Base-by-base conservation (phyloP, 2,113 vertebrate species). In the Anser brachyrhynchus region DNA sequence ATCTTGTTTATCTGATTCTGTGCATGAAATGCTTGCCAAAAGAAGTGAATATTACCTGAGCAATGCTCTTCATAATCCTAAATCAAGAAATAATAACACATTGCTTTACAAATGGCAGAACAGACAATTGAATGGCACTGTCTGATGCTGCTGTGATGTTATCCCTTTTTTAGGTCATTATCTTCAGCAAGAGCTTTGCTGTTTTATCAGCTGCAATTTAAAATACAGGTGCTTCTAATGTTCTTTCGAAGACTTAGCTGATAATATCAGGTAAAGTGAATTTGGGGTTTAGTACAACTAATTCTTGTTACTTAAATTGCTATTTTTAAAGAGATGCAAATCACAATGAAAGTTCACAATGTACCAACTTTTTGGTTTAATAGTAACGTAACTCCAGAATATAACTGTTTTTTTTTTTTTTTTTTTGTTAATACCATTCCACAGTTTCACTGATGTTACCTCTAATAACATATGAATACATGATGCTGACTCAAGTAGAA, bases 161-260 rank as follows among this genome's bases (percentile, higher is more conserved):
- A 92, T 96, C 80, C 58, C n/a, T 90, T 95, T 94, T 94, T 92
- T 92, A 84, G 86, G 79, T 96, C 77, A 88, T 96, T 95, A 95
- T 95, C 89, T 97, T 65, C 66, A 92, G 88, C 46, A 95, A 66
- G 51, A 96, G 79, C 83, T 85, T 87, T 92, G 69, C 91, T 79
- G 49, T 79, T 96, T 96, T 96, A 95, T 96, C 90, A 75, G 74
- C 51, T 91, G 87, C 92, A 87, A 77, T 94, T 96, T 91, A 87
- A 95, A 91, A 91, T 89, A 81, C 74, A 72, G 84, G 55, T 92
- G 29, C 62, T 95, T 91, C 74, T 95, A 91, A 82, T 74, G 85
- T 83, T 95, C 89, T 92, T 84, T 96, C 85, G 90, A 83, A 96
- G 71, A 43, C 71, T 90, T 86, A 70, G 64, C 62, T 79, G 88